phyloP scores from a whole-genome alignment of 2,888 invertebrate genomes.

The Heteromurus nitidus region DNA sequence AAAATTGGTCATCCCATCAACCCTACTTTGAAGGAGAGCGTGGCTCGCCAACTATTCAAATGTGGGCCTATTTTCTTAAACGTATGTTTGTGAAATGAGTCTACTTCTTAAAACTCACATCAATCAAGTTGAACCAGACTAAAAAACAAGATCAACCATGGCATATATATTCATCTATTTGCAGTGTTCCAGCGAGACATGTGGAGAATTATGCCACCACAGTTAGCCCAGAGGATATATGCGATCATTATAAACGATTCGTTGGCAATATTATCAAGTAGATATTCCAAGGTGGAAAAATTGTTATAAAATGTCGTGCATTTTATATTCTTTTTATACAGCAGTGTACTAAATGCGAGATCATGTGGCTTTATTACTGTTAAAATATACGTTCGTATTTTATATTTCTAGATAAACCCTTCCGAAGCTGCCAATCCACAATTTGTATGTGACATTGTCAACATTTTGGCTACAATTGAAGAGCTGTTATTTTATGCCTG shows the following conservation, averaged over 20 bases:
- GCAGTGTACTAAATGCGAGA: not conserved
- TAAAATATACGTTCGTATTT: not conserved
- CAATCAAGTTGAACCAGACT: not conserved
- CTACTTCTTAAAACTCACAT: too few species aligned
- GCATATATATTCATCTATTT: conserved; percentile 56
- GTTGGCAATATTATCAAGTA: conserved; percentile 85
- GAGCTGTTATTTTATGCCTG: conserved; percentile 85
- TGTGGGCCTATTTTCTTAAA: conserved; percentile 93
- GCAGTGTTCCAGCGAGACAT: conserved; percentile 86
- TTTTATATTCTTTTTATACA: not conserved
- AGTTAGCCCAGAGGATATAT: conserved; percentile 90
- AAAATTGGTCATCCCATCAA: conserved; percentile 83
- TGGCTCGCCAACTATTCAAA: conserved; percentile 88
- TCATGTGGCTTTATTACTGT: not conserved
- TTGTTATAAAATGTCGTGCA: not conserved
- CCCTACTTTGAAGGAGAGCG: conserved; percentile 81
- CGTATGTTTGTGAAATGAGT: conserved; percentile 78
- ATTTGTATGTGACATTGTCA: conserved; percentile 84
- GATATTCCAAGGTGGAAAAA: conserved; percentile 84
- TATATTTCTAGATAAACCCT: conserved; percentile 80
- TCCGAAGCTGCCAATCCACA: conserved; percentile 79
- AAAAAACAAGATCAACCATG: not conserved
- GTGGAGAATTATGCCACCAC: conserved; percentile 91
- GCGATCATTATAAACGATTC: conserved; percentile 91
- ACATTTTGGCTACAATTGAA: conserved; percentile 85